Evolutionary conservation across 2,888 invertebrate species (phyloP).

Genomic region (Pachydiplax longipennis): DNA sequence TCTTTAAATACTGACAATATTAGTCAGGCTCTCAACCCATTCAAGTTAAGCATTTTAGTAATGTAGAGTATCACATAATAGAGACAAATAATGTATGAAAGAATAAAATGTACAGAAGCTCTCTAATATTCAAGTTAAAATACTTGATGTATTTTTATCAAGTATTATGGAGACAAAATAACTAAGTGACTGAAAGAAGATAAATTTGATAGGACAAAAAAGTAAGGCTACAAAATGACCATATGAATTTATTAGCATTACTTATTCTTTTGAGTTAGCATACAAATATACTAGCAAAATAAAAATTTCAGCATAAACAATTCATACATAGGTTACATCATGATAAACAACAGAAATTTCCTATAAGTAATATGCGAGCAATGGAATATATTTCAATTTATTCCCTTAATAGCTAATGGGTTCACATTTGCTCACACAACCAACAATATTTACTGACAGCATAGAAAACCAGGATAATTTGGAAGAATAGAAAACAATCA

Average conservation of each 20-base stretch:
- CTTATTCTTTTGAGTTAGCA: conserved; percentile 3
- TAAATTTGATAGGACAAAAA: conserved; percentile 14
- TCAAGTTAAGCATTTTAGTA: too few relatives aligned
- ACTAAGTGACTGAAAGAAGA: background rate
- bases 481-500: background rate
- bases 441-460: background rate
- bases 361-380: background rate
- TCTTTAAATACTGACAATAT: too few relatives aligned
- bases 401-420: background rate
- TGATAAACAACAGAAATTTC: conserved; percentile 2
- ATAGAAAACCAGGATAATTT: background rate
- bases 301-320: background rate
- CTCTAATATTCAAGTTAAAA: background rate
- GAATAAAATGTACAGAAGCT: background rate
- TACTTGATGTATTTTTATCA: background rate
- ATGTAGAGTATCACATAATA: background rate
- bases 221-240: conserved; percentile 31
- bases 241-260: conserved; percentile 30
- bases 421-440: background rate
- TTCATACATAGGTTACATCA: background rate
- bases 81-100: background rate
- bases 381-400: background rate
- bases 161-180: background rate
- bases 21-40: too few relatives aligned
- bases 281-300: conserved; percentile 7